Conservation (phyloP, 2,888 invertebrate genomes). For the Rotaria magnacalcarata region DNA sequence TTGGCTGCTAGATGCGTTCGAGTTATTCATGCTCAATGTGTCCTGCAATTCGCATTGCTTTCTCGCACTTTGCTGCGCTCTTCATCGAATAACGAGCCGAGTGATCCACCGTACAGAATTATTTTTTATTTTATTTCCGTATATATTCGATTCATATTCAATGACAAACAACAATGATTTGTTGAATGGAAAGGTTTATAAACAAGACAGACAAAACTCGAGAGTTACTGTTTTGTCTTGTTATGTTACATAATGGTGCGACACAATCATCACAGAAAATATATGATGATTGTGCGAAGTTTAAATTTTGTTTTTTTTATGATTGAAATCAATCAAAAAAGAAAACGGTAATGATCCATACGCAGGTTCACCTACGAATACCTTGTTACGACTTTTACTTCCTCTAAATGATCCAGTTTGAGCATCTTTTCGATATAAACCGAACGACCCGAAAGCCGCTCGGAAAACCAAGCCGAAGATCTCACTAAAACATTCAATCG, state of each 20-base stretch:
- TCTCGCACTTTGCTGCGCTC: constrained; percentile 61
- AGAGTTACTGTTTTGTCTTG: too few relatives aligned
- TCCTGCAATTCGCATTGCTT: constrained; percentile 61
- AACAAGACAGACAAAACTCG: not conserved
- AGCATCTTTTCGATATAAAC: constrained; percentile 62
- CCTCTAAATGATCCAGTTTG: constrained; percentile 66
- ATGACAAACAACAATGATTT: constrained; percentile 9
- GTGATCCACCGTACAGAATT: constrained; percentile 64
- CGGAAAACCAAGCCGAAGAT: constrained; percentile 58
- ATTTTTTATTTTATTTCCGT: constrained; percentile 36
- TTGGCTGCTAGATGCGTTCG: constrained; percentile 66
- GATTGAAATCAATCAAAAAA: not conserved
- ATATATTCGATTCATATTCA: constrained; percentile 19
- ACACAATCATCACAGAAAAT: too few relatives aligned
- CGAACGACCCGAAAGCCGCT: constrained; percentile 46
- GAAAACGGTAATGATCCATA: constrained; percentile 59
- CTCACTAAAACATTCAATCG: constrained; percentile 69
- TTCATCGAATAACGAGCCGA: constrained; percentile 66
- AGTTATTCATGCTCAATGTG: constrained; percentile 66
- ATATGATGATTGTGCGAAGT: too few relatives aligned
- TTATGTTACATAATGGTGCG: too few relatives aligned
- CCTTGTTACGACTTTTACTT: constrained; percentile 69
- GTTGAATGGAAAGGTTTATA: constrained; percentile 12
- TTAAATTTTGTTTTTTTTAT: too few relatives aligned
- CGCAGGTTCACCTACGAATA: constrained; percentile 68